phyloP scores from a whole-genome alignment of 2,888 invertebrate species.

The Patella ulyssiponensis region DNA sequence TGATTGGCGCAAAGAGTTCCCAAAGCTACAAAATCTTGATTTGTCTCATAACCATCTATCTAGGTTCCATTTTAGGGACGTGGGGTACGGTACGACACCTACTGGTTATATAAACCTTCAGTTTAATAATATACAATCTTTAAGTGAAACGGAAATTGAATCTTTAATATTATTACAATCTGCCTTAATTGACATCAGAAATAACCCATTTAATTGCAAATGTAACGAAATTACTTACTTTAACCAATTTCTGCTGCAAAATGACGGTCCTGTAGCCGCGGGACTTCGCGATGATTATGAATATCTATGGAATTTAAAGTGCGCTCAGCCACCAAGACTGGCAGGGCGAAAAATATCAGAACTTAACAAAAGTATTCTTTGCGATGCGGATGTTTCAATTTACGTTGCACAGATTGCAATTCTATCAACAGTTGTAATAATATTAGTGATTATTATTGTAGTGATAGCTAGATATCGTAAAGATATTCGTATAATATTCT shows the following conservation, averaged over 20 bases:
- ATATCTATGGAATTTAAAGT: slow-evolving; percentile 43
- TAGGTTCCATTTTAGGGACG: slow-evolving; percentile 14
- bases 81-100: neutral
- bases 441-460: slow-evolving; percentile 38
- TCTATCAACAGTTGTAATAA: slow-evolving; percentile 32
- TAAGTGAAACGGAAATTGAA: slow-evolving; percentile 37
- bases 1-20: slow-evolving; percentile 42
- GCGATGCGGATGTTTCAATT: slow-evolving; percentile 33
- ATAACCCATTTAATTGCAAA: slow-evolving; percentile 49
- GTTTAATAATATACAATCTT: slow-evolving; percentile 48
- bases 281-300: slow-evolving; percentile 25
- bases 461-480: slow-evolving; percentile 42
- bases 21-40: slow-evolving; percentile 43
- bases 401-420: slow-evolving; percentile 37
- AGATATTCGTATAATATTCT: slow-evolving; percentile 50
- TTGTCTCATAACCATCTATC: slow-evolving; percentile 42
- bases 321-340: slow-evolving; percentile 36
- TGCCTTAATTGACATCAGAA: slow-evolving; percentile 42
- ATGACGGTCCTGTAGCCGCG: slow-evolving; percentile 23
- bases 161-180: slow-evolving; percentile 34
- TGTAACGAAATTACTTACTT: slow-evolving; percentile 41
- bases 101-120: slow-evolving; percentile 33
- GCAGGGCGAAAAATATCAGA: slow-evolving; percentile 35
- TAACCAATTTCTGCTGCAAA: slow-evolving; percentile 25
- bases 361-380: slow-evolving; percentile 34